Evolutionary conservation across 2,797 vertebrate genomes (phyloP), one percentile per base, ranked within the genome.

Genomic region (Parambassis ranga): DNA sequence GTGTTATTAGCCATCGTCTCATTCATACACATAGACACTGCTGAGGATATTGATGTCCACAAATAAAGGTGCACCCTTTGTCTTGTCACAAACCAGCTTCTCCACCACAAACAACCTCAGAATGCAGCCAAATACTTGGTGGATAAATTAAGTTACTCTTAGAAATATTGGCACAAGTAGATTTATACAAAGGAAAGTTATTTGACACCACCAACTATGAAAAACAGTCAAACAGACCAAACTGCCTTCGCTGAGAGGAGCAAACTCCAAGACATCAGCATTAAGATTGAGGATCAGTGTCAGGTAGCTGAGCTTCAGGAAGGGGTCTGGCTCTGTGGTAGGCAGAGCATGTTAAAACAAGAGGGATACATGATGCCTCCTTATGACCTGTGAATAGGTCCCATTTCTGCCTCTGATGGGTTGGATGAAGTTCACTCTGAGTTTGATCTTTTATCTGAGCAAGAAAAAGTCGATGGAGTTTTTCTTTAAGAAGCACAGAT

Each of bases 11-110:
- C 60, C 28, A 11, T 65, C 23, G 23, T 52, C 75, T 82, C 77
- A 72, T 86, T 89, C 75, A 81, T 55, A 76, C 39, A 74, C 75
- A 85, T 80, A 56, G n/a, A n/a, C n/a, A 55, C 64, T 49, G 61
- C 47, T 31, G 33, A 57, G 60, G 43, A 59, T 73, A 81, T 68
- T 48, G 77, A 79, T 70, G 75, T 53, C 33, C 14, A 7, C 32
- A 42, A 73, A 60, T 72, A 72, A 84, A 85, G 58, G 43, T 8
- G 8, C 43, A 74, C 56, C 56, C 24, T 60, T 71, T 65, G 41
- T 82, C 53, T 62, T 74, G 60, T 81, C 71, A 71, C 58, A 65
- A 42, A 51, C 23, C 38, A 11, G 35, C 22, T 26, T 7, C 49
- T 56, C 37, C 10, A 10, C 18, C 66, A 58, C 64, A 77, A 57